Percentiles rank a stretch among this genome's conserved stretches.
Conservation (phyloP, 2,888 invertebrate species). For the Argyresthia goedartella region DNA sequence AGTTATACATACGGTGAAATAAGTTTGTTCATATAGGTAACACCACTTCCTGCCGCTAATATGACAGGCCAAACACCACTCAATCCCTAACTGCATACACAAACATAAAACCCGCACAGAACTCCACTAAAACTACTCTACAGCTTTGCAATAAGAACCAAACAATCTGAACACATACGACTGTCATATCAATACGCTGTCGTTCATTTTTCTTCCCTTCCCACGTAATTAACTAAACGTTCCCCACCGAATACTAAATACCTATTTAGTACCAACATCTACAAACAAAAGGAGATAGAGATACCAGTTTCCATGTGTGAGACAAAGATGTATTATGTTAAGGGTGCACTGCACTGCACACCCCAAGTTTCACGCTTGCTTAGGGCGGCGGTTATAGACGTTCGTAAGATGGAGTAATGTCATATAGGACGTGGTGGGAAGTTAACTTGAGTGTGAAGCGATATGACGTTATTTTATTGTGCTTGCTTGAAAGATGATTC, state of each 20-base stretch:
- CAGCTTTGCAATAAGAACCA: conserved; percentile 11
- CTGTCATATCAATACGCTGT: conserved; percentile 13
- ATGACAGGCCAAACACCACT: conserved; percentile 31
- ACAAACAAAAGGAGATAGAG: conserved; percentile 9
- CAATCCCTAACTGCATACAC: conserved; percentile 17
- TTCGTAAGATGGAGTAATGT: conserved; percentile 19
- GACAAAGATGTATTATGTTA: conserved; percentile 18
- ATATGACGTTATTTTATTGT: conserved; percentile 34
- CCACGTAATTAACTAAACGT: conserved; percentile 57
- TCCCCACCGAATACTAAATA: conserved; percentile 69
- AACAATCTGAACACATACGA: conserved; percentile 2
- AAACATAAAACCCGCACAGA: conserved; percentile 2
- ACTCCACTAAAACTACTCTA: not conserved
- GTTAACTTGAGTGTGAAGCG: conserved; percentile 19
- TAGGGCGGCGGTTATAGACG: conserved; percentile 30
- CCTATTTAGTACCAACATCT: conserved; percentile 63
- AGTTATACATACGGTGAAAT: conserved; percentile 21
- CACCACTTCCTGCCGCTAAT: conserved; percentile 31
- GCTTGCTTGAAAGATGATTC: too few species aligned
- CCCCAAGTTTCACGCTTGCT: conserved; percentile 42
- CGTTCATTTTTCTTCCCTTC: conserved; percentile 56
- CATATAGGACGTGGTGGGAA: conserved; percentile 8
- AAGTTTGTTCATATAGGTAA: conserved; percentile 21
- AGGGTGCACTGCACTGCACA: conserved; percentile 35
- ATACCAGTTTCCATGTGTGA: conserved; percentile 17